Base-by-base conservation (phyloP, 2,797 vertebrate species). In the Gouania willdenowi region DNA sequence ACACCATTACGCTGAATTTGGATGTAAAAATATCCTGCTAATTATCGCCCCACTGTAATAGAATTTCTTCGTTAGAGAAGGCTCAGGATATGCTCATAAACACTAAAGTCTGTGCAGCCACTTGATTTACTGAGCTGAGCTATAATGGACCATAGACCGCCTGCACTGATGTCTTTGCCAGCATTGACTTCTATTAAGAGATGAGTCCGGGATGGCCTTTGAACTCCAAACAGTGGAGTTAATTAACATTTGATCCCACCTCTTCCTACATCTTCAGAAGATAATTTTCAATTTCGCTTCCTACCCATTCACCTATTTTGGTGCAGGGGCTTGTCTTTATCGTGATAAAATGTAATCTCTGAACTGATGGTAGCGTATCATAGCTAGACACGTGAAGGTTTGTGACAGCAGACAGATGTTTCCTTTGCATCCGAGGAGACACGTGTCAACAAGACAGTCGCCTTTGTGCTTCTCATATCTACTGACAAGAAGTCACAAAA, bases 381-480 rank as follows among this genome's bases (percentile, higher is more conserved):
- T 28, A 56, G 63, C 55, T 65, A 52, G 47, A n/a, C 59, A 29
- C 47, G 63, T 77, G 77, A 83, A 77, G 59, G 52, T 49, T 64
- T 37, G 51, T 82, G 82, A 86, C 79, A 85, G 77, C 22, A 84
- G 75, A 83, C 82, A 85, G 79, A 77, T 83, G 80, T 83, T 86
- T 75, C 60, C 47, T 74, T 77, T 81, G 79, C 72, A 72, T 79
- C 64, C 82, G 74, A 79, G 75, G 75, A 74, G 71, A 76, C 27
- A 52, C 36, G 36, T 78, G 75, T 79, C 84, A 80, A 71, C 52
- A 43, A 66, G 54, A 57, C 57, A 52, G 62, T 59, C 46, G 71
- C 67, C 46, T 79, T 77, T 77, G 69, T 84, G 70, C 63, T 71
- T 57, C 63, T 78, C 73, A 77, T 60, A 50, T 69, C 68, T 22